Evolutionary conservation across 2,888 invertebrate species (phyloP).

Genomic region (Embidobia sp.): DNA sequence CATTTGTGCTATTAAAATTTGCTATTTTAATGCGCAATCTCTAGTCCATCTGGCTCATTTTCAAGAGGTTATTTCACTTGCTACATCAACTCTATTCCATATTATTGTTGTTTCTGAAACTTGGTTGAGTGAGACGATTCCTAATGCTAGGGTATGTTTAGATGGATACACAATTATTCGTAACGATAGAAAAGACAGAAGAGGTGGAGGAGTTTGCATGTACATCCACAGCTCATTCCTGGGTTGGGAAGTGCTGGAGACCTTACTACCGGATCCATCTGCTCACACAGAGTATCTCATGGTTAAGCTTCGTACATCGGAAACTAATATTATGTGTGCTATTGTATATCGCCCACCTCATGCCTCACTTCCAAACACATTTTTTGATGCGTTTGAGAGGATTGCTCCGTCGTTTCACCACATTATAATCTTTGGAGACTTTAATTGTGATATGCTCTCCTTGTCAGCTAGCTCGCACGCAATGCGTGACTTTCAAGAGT

Average conservation of each 20-base stretch:
- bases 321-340: background rate
- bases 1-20: too few species aligned
- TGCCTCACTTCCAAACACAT: background rate
- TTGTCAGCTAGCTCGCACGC: too few species aligned
- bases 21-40: too few species aligned
- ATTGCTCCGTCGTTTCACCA: background rate
- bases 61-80: background rate
- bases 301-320: background rate
- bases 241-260: too few species aligned
- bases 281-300: background rate
- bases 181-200: background rate
- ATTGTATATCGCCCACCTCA: background rate
- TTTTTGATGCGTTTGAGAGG: background rate
- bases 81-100: background rate
- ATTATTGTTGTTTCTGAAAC: conserved; percentile 1
- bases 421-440: background rate
- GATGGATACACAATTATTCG: background rate
- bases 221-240: background rate
- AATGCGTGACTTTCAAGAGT: too few species aligned
- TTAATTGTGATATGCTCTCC: background rate
- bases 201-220: background rate
- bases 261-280: background rate
- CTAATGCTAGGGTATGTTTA: background rate
- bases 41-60: background rate
- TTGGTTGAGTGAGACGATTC: background rate